These are phyloP conservation scores for Chinchilla lanigera DNA, from an alignment of 2,113 vertebrate species.

Conservation along the genomic window DNA sequence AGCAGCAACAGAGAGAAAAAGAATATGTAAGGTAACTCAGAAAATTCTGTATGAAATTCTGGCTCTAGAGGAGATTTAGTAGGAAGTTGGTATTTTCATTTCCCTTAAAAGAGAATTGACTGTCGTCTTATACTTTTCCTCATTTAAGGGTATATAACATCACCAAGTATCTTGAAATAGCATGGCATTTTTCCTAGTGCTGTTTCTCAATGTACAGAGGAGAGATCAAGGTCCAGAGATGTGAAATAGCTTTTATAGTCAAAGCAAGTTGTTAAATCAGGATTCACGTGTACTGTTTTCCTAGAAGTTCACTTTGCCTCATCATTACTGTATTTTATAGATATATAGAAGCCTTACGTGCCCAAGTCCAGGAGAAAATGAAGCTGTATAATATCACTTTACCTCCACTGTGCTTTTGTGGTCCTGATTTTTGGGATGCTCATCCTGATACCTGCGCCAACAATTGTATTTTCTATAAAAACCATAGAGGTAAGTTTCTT, in stretches of 20 bases:
- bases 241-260: background rate
- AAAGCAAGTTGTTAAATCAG: background rate
- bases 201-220: background rate
- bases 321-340: constrained; percentile 80
- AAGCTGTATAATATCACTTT: constrained; percentile 85
- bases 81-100: background rate
- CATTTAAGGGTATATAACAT: background rate
- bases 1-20: constrained; percentile 83
- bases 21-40: constrained; percentile 86
- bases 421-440: constrained; percentile 93
- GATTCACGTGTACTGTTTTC: background rate
- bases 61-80: background rate
- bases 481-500: constrained; percentile 90
- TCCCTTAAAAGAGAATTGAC: background rate
- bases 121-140: background rate
- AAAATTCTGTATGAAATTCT: background rate
- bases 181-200: background rate
- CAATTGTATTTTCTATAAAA: constrained; percentile 96
- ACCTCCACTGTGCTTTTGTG: constrained; percentile 94
- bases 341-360: constrained; percentile 91
- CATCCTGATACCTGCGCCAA: constrained; percentile 96
- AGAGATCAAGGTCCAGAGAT: background rate
- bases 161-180: background rate
- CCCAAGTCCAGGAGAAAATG: constrained; percentile 90
- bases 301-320: background rate